These are phyloP conservation scores for Hydrozoanthus tunicans DNA, from an alignment of 64 coral and sea anemone species.

Conservation along the genomic window DNA sequence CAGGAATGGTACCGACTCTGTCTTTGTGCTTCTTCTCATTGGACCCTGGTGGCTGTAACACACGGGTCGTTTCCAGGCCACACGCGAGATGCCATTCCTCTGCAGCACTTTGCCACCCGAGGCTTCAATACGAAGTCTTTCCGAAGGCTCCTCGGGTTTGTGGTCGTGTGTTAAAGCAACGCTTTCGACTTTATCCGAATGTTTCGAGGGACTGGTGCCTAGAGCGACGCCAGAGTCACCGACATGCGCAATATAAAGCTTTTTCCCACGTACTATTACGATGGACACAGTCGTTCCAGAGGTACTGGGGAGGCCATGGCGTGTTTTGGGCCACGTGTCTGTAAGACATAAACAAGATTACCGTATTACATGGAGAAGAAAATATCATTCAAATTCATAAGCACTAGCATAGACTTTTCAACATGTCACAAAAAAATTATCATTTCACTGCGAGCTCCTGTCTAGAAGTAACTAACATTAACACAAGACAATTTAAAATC, in stretches of 20 bases:
- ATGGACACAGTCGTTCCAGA: constrained; percentile 84
- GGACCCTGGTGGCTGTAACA: constrained; percentile 83
- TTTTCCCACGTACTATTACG: constrained; percentile 80
- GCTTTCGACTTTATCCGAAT: constrained; percentile 54
- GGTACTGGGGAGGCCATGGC: constrained; percentile 91
- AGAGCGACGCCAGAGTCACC: constrained; percentile 88
- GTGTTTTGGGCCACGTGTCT: constrained; percentile 95
- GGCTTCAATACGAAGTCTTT: constrained; percentile 77
- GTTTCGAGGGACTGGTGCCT: constrained; percentile 33
- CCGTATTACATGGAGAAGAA: too few species aligned
- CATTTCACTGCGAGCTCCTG: too few species aligned
- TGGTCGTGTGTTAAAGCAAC: constrained; percentile 87
- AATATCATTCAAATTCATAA: too few species aligned
- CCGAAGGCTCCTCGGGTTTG: constrained; percentile 87
- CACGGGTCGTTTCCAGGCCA: constrained; percentile 90
- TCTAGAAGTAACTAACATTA: too few species aligned
- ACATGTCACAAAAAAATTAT: too few species aligned
- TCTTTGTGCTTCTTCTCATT: constrained; percentile 87
- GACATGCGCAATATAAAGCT: constrained; percentile 92
- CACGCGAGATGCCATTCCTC: constrained; percentile 86
- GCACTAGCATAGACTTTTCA: too few species aligned
- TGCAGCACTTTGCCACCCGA: constrained; percentile 78
- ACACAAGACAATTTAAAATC: too few species aligned
- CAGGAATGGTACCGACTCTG: constrained; percentile 87
- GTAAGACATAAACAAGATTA: too few species aligned